A percentile compares a stretch with the other conserved stretches of the same genome.
Evolutionary conservation across 2,888 invertebrate species (phyloP).

Genomic region (Dioctria rufipes): DNA sequence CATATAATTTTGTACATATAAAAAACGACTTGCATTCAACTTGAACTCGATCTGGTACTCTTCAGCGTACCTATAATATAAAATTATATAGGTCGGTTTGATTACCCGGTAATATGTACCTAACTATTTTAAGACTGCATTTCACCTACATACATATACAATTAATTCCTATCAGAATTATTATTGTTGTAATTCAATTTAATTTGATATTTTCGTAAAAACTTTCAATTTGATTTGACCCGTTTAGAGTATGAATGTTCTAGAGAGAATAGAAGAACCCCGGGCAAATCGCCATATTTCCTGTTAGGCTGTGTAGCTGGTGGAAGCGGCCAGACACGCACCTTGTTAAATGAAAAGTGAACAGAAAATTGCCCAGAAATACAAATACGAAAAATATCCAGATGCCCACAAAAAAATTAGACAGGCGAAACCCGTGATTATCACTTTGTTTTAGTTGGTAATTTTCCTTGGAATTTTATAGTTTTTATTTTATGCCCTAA

Average conservation of each 20-base stretch:
- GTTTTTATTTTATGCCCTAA: constrained; percentile 48
- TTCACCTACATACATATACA: too few relatives aligned
- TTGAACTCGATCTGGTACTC: too few relatives aligned
- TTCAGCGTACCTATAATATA: too few relatives aligned
- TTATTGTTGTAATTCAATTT: background rate
- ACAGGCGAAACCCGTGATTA: constrained; percentile 55
- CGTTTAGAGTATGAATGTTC: background rate
- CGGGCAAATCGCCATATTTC: background rate
- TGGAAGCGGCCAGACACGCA: constrained; percentile 36
- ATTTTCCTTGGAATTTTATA: constrained; percentile 43
- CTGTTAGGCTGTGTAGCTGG: background rate
- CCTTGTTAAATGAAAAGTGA: constrained; percentile 52
- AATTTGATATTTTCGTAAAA: too few relatives aligned
- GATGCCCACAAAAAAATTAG: constrained; percentile 48
- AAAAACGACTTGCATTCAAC: too few relatives aligned
- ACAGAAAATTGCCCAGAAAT: constrained; percentile 37
- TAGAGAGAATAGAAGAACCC: background rate
- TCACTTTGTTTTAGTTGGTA: constrained; percentile 55
- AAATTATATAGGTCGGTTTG: too few relatives aligned
- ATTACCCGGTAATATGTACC: too few relatives aligned
- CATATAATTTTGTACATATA: too few relatives aligned
- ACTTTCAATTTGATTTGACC: background rate
- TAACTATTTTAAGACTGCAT: too few relatives aligned
- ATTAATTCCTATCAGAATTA: too few relatives aligned
- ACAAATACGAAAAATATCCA: constrained; percentile 35